phyloP scores from a whole-genome alignment of 2,113 vertebrate genomes.

The Larimichthys crocea region DNA sequence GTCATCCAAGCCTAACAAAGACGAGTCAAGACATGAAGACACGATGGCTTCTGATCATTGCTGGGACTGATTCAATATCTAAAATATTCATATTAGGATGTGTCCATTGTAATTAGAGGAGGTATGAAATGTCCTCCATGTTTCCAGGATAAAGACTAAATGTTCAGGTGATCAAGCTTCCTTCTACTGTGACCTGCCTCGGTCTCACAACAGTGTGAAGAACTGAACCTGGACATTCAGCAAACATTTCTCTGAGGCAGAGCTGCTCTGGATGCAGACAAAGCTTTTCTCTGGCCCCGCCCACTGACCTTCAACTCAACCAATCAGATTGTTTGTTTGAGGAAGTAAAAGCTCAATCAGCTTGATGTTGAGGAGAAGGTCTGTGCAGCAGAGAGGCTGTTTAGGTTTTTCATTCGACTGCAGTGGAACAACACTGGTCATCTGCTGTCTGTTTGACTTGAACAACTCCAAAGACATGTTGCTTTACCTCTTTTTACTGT shows the following conservation, averaged over 20 bases:
- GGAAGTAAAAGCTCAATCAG: slow-evolving; percentile 16
- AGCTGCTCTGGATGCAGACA: neutral
- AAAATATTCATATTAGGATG: no score
- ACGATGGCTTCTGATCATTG: no score
- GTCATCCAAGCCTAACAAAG: no score
- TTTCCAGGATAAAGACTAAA: no score
- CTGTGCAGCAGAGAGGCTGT: slow-evolving; percentile 4
- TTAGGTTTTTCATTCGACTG: neutral
- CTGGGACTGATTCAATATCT: no score
- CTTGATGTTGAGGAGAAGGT: slow-evolving; percentile 16
- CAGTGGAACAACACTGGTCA: neutral
- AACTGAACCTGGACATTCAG: neutral
- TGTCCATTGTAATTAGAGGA: no score
- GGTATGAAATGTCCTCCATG: no score
- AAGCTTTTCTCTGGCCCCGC: neutral
- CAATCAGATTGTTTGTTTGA: slow-evolving; percentile 17
- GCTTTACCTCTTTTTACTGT: neutral
- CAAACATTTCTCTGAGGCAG: neutral
- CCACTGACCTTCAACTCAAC: neutral
- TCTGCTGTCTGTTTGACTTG: neutral
- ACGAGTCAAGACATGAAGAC: no score
- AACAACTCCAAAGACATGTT: neutral
- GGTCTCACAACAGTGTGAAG: neutral
- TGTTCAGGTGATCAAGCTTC: neutral
- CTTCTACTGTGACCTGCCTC: neutral